These are phyloP conservation scores for Nipponia nippon DNA, from an alignment of 2,113 vertebrate genomes.

Conservation along the genomic window DNA sequence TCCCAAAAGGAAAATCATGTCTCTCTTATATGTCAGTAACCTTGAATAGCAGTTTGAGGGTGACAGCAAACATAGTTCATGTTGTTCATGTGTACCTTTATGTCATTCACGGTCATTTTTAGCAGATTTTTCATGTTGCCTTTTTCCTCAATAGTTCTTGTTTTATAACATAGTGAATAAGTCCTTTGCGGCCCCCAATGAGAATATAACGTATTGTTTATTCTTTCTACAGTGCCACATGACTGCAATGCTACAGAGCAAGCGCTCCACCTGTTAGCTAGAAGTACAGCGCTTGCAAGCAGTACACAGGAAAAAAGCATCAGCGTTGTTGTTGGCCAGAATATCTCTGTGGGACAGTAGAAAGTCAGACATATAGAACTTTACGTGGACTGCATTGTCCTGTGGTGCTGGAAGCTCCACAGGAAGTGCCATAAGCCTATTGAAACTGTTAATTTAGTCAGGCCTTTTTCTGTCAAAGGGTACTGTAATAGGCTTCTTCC, in stretches of 20 bases:
- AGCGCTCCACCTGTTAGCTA: background rate
- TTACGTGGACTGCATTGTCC: background rate
- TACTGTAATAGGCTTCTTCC: background rate
- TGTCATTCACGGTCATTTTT: background rate
- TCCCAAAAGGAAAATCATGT: background rate
- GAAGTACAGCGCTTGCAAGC: background rate
- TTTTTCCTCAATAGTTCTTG: background rate
- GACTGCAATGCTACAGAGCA: background rate
- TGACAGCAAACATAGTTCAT: background rate
- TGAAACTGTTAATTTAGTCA: background rate
- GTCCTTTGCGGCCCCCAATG: background rate
- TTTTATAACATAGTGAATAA: background rate
- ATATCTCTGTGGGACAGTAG: background rate
- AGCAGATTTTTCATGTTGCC: background rate
- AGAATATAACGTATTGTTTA: background rate
- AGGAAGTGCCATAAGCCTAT: background rate
- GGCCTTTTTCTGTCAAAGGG: background rate
- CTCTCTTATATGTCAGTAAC: background rate
- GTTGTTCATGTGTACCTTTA: background rate
- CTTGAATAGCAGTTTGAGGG: background rate
- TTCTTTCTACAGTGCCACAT: background rate
- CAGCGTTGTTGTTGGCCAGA: background rate
- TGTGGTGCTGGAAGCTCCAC: background rate
- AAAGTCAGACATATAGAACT: rapidly evolving
- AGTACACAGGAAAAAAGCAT: background rate